Base-by-base conservation (phyloP, 2,797 vertebrate genomes). In the Gallinago stenura region DNA sequence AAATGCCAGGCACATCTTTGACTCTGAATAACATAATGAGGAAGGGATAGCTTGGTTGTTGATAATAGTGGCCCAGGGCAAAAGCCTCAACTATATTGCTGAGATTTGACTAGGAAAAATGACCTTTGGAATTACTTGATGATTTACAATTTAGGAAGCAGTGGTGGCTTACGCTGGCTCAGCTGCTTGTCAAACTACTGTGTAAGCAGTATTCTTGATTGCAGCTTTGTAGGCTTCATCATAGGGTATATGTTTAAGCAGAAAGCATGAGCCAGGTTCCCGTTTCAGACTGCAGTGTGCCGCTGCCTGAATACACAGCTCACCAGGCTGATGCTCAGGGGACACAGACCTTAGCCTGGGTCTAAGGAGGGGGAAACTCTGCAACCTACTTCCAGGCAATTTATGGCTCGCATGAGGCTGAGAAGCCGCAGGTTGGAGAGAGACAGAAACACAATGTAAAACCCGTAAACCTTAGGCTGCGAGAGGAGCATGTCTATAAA, bases 71-170 rank as follows among this genome's bases (percentile, higher is more conserved):
- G 78, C 84, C 71, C 65, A 77, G 75, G 46, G 77, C 73, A 95
- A 96, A 96, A 95, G 73, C 95, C 93, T 96, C 93, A 94, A 17
- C 51, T 84, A 90, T 93, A 87, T 80, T 94, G 69, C 78, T 71
- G 71, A 78, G 64, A 76, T 87, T 91, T 92, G 71, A 80, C 73
- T 73, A 73, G 68, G 51, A 65, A 64, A 93, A 91, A 45, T 1
- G 1, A 39, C 69, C 18, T 62, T 83, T 66, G 39, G 60, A 87
- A 73, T 93, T 73, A 41, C 51, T 77, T 43, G 35, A 46, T 82
- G 89, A 92, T 95, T 95, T 96, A 79, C 86, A 76, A 5, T 95
- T 93, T 92, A 90, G 86, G 48, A 80, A 72, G 48, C 68, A 53
- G 56, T 2, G 4, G 71, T 85, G 68, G 75, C 82, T 95, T 91